These are phyloP conservation scores for Abrostola triplasia DNA, from an alignment of 2,888 invertebrate genomes.

Conservation along the genomic window DNA sequence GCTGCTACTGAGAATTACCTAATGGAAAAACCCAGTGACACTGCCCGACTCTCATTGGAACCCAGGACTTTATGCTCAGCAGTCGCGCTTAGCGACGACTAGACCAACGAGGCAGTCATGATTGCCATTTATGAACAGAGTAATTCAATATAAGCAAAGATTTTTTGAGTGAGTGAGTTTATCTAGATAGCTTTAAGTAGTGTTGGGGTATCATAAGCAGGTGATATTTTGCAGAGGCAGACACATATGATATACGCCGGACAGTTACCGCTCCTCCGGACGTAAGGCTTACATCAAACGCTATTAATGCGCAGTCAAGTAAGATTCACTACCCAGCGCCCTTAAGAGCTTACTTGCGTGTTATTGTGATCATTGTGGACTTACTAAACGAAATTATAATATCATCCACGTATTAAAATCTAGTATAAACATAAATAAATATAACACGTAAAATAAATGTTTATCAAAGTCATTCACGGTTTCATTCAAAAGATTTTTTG, in stretches of 20 bases:
- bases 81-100: too few relatives aligned
- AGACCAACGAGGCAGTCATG: too few relatives aligned
- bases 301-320: conserved; percentile 71
- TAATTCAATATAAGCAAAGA: neutral
- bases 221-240: conserved; percentile 73
- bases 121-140: too few relatives aligned
- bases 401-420: conserved; percentile 10
- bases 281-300: conserved; percentile 66
- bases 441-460: too few relatives aligned
- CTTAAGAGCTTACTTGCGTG: conserved; percentile 43
- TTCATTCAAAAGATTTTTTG: too few relatives aligned
- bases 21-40: too few relatives aligned
- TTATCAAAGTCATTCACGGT: too few relatives aligned
- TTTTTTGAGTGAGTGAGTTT: neutral
- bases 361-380: conserved; percentile 28
- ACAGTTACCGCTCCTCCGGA: conserved; percentile 69
- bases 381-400: conserved; percentile 32
- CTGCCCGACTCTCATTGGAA: too few relatives aligned
- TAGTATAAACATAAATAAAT: too few relatives aligned
- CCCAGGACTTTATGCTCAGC: too few relatives aligned
- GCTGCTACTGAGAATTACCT: too few relatives aligned
- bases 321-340: conserved; percentile 59
- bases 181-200: neutral
- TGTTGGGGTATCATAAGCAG: conserved; percentile 16
- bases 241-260: conserved; percentile 66